phyloP scores from a whole-genome alignment of 2,113 vertebrate genomes.

The Amphiprion ocellaris region DNA sequence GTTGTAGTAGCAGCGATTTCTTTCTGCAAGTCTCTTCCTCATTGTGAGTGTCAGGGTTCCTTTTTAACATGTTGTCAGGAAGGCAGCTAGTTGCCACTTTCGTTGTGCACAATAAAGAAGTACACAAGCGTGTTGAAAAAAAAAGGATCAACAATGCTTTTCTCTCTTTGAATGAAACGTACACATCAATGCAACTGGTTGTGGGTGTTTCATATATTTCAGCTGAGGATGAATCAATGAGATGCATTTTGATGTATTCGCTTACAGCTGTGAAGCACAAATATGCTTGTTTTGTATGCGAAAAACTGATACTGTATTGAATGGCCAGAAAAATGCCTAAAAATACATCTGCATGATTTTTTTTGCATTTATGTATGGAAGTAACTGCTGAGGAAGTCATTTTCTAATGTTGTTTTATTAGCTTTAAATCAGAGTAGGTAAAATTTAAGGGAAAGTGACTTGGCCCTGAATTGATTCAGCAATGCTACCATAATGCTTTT shows the following conservation, averaged over 20 bases:
- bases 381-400: no score
- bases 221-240: constrained; percentile 28
- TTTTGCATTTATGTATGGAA: not conserved
- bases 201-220: constrained; percentile 22
- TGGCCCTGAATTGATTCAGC: not conserved
- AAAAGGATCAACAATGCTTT: constrained; percentile 6
- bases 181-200: constrained; percentile 4
- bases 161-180: not conserved
- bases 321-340: not conserved
- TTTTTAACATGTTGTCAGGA: constrained; percentile 45
- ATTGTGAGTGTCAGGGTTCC: constrained; percentile 41
- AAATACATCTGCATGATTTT: not conserved
- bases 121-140: constrained; percentile 20
- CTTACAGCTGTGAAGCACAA: constrained; percentile 1
- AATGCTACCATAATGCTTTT: not conserved
- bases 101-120: constrained; percentile 23
- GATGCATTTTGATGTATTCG: not conserved
- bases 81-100: constrained; percentile 33
- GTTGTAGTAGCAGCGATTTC: constrained; percentile 8
- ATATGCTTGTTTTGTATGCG: not conserved
- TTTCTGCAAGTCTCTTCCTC: constrained; percentile 22
- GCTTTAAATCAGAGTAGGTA: no score
- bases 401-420: no score
- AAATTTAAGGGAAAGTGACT: no score
- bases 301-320: not conserved